phyloP scores from a whole-genome alignment of 2,888 invertebrate genomes.

The Calliscelio sp. region DNA sequence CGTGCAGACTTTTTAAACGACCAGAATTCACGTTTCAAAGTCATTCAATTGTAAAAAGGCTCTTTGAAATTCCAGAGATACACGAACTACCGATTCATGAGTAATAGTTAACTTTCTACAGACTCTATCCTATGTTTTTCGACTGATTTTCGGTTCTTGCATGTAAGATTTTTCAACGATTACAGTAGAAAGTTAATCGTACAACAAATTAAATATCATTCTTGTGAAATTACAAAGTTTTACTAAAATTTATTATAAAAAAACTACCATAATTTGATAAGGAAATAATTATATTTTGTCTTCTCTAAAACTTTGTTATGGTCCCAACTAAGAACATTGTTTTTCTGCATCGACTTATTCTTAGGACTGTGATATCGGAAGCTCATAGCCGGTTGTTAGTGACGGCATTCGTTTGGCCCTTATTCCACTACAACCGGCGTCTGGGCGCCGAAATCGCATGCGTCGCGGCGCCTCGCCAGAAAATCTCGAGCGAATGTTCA shows the following conservation, averaged over 20 bases:
- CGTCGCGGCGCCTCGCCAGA: constrained; percentile 82
- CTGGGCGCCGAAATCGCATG: constrained; percentile 79
- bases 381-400: constrained; percentile 74
- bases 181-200: background rate
- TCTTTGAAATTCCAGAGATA: constrained; percentile 22
- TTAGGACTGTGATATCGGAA: constrained; percentile 79
- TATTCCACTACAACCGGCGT: constrained; percentile 59
- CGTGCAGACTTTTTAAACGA: background rate
- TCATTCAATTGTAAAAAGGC: constrained; percentile 2
- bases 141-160: background rate
- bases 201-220: background rate
- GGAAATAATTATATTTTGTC: background rate
- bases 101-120: constrained; percentile 15
- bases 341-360: constrained; percentile 78
- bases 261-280: too few relatives aligned
- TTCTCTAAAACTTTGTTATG: background rate
- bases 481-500: constrained; percentile 72
- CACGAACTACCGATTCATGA: background rate
- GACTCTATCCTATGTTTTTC: background rate
- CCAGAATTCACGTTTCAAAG: background rate
- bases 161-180: background rate
- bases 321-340: constrained; percentile 1
- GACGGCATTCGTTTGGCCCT: constrained; percentile 60
- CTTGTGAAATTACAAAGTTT: background rate
- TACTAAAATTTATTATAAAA: too few relatives aligned